A percentile compares a stretch with the other conserved stretches of the same genome.
These are phyloP conservation scores for Siphamia tubifer DNA, from an alignment of 2,113 vertebrate species.

Conservation along the genomic window DNA sequence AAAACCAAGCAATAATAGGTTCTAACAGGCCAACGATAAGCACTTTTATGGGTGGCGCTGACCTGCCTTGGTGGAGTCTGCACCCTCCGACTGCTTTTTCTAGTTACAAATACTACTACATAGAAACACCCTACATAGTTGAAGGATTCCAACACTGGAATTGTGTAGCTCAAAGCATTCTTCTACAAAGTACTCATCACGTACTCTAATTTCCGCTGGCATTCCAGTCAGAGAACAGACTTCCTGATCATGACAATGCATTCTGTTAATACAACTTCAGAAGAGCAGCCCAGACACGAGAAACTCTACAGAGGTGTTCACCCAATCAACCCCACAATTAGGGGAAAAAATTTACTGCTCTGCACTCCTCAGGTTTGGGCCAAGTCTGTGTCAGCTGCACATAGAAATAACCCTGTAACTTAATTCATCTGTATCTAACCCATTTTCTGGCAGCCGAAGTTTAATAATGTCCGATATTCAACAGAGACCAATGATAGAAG, in stretches of 20 bases:
- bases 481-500: neutral
- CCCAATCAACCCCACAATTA: neutral
- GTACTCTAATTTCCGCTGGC: slow-evolving; percentile 55
- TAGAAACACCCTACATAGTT: neutral
- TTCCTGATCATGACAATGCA: slow-evolving; percentile 72
- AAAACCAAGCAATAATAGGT: too few species aligned
- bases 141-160: slow-evolving; percentile 16
- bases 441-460: slow-evolving; percentile 2
- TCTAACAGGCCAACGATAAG: too few species aligned
- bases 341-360: neutral
- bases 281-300: neutral
- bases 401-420: neutral
- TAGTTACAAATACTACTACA: too few species aligned
- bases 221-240: slow-evolving; percentile 61
- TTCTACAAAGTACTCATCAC: slow-evolving; percentile 27
- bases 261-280: slow-evolving; percentile 7
- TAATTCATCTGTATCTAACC: slow-evolving; percentile 26
- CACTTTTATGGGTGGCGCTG: too few species aligned
- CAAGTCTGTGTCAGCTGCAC: slow-evolving; percentile 21
- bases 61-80: too few species aligned
- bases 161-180: slow-evolving; percentile 3
- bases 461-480: slow-evolving; percentile 6
- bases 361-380: neutral
- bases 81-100: too few species aligned
- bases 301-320: neutral